Base-by-base conservation (phyloP, 2,113 vertebrate genomes). In the Caranx ignobilis region DNA sequence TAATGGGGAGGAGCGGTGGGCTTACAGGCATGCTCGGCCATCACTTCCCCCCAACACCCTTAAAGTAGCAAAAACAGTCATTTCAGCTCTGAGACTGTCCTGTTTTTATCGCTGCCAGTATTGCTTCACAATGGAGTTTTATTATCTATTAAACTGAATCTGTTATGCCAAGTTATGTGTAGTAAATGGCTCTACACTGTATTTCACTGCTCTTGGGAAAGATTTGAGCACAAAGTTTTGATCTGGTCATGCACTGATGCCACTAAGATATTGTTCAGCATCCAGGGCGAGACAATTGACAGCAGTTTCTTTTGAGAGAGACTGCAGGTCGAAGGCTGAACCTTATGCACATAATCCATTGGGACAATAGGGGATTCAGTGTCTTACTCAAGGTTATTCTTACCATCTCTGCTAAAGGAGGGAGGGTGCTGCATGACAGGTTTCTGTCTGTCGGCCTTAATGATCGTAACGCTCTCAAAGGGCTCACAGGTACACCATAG, bases 1-100 rank as follows among this genome's bases (percentile, higher is more conserved):
- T 90, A 79, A 86, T 68, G 69, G 82, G 87, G 87, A 89, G 86
- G 88, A 88, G 83, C 77, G 60, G 78, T n/a, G 60, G 39, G 61
- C 88, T 89, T 74, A 71, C 61, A 81, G 78, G 62, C 83, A 70
- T 64, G 64, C 83, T 65, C 31, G n/a, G 76, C 78, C 81, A 81
- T 79, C 75, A 68, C 69, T 73, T 77, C 77, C 50, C 50, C 68
- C 62, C 63, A 68, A 9, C 21, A 35, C 70, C 75, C 67, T 86
- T 80, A 87, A 87, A 76, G 76, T 84, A 69, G 74, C 72, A 88
- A 86, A 86, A 93, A 88, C 63, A 70, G 67, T 67, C 81, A 62
- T 88, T 92, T 83, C 72, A 71, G 61, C 69, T 78, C 37, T 7
- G 61, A 87, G 61, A 66, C 21, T 5, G 67, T 81, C 48, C 81